phyloP scores from a whole-genome alignment of 2,888 invertebrate genomes.

The Limnephilus marmoratus region DNA sequence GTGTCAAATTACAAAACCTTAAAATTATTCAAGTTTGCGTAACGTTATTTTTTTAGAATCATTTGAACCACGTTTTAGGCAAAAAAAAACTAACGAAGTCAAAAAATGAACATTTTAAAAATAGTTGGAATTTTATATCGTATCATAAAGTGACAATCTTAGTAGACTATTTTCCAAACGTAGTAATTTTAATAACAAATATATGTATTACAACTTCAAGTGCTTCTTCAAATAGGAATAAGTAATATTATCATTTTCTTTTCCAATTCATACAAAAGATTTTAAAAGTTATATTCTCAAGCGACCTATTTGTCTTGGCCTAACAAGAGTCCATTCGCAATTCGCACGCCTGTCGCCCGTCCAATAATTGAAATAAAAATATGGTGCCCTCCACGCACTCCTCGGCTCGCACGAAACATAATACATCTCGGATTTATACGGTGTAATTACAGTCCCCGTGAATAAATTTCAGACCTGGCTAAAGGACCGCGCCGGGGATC shows the following conservation, averaged over 20 bases:
- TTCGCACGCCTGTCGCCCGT: conserved; percentile 62
- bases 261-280: background rate
- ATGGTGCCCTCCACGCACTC: conserved; percentile 27
- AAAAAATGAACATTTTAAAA: too few species aligned
- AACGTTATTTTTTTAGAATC: too few species aligned
- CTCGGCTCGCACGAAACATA: conserved; percentile 13
- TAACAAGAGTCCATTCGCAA: conserved; percentile 54
- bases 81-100: too few species aligned
- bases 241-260: background rate
- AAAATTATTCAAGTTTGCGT: too few species aligned
- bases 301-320: conserved; percentile 28
- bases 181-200: too few species aligned
- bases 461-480: conserved; percentile 45
- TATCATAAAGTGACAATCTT: too few species aligned
- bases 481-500: conserved; percentile 42
- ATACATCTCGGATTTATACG: conserved; percentile 59
- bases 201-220: too few species aligned
- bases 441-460: conserved; percentile 61
- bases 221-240: too few species aligned
- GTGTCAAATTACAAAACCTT: too few species aligned
- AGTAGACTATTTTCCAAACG: too few species aligned
- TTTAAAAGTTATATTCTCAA: background rate
- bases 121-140: too few species aligned
- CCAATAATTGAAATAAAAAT: conserved; percentile 66
- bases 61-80: too few species aligned